Percentiles rank a stretch among this genome's conserved stretches.
Evolutionary conservation across 2,113 vertebrate genomes (phyloP).

Genomic region (Turdus rufiventris): DNA sequence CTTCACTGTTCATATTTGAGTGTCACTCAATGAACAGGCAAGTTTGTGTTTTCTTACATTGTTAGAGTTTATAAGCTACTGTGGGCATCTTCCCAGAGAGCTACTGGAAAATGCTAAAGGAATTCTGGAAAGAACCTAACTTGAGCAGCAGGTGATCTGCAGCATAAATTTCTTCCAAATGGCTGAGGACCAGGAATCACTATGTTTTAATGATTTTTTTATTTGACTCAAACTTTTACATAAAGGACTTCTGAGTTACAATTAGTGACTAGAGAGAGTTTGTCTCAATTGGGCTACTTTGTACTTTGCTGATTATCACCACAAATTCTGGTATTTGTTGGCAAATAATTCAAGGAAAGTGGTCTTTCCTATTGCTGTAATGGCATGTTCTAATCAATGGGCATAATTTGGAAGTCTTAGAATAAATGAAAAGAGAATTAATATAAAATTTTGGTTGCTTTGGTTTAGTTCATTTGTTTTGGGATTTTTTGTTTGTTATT

Average conservation of each 20-base stretch:
- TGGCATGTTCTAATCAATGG: not conserved
- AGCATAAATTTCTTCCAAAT: not conserved
- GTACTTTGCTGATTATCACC: not conserved
- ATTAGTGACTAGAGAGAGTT: not conserved
- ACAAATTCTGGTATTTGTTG: not conserved
- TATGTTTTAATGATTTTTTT: not conserved
- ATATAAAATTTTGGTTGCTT: not conserved
- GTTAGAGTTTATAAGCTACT: not conserved
- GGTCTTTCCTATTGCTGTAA: not conserved
- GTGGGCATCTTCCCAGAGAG: not conserved
- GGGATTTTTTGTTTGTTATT: not conserved
- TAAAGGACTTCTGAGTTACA: not conserved
- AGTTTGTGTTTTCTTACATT: not conserved
- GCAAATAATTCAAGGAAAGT: not conserved
- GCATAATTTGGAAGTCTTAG: not conserved
- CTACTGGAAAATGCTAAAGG: not conserved
- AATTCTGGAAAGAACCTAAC: not conserved
- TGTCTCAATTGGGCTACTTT: not conserved
- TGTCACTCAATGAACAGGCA: not conserved
- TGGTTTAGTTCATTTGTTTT: not conserved
- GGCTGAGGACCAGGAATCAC: not conserved
- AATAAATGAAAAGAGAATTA: not conserved
- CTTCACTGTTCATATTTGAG: not conserved
- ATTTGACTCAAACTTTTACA: not conserved
- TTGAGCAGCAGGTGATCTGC: not conserved